Evolutionary conservation across 2,797 vertebrate genomes (phyloP).

Genomic region (Platyrinchus mystaceus): DNA sequence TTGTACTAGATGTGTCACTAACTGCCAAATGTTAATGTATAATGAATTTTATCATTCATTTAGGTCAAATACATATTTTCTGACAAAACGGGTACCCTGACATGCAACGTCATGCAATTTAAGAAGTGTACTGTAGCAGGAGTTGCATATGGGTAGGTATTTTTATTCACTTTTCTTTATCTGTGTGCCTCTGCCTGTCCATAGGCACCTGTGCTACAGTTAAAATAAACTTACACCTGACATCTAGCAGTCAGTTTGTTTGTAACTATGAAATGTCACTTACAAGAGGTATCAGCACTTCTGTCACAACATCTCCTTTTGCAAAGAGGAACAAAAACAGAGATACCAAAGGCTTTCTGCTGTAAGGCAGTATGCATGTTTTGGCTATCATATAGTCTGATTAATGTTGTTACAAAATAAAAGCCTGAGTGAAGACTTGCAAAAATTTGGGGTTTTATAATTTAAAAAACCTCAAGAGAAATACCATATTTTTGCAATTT

Average conservation of each 20-base stretch:
- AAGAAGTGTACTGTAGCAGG: slow-evolving; percentile 99
- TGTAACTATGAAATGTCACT: not conserved
- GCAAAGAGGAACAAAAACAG: not conserved
- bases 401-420: not conserved
- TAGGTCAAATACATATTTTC: slow-evolving; percentile 99
- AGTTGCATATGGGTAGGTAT: slow-evolving; percentile 91
- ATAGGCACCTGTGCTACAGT: not conserved
- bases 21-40: not conserved
- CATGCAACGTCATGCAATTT: slow-evolving; percentile 98
- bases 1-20: not conserved
- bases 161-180: not conserved
- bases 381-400: not conserved
- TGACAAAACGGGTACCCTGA: slow-evolving; percentile 97
- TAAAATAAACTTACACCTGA: not conserved
- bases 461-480: not conserved
- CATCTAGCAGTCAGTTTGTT: not conserved
- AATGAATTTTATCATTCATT: slow-evolving; percentile 29
- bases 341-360: not conserved
- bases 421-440: not conserved
- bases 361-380: not conserved
- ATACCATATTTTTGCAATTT: not conserved
- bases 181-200: not conserved
- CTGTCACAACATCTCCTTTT: not conserved
- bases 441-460: not conserved
- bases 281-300: not conserved